Percentiles rank a stretch among this genome's conserved stretches.
phyloP scores from a whole-genome alignment of 2,113 vertebrate genomes.

The Antidorcas marsupialis region DNA sequence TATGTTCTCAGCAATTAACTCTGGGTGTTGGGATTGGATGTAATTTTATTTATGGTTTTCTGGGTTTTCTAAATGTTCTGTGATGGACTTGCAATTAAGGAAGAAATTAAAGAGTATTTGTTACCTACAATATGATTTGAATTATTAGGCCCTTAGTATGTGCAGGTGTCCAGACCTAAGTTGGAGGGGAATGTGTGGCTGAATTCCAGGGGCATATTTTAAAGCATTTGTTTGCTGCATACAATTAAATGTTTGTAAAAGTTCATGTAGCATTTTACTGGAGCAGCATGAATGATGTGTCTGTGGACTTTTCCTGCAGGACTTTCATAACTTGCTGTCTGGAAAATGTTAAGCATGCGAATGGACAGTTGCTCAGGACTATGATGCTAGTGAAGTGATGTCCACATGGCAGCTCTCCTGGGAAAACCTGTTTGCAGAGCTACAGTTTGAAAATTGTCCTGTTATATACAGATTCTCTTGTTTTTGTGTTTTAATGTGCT shows the following conservation, averaged over 20 bases:
- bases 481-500: neutral
- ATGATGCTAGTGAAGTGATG: neutral
- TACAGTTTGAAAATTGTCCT: neutral
- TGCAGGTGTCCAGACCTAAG: neutral
- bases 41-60: neutral
- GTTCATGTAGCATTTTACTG: rapidly evolving
- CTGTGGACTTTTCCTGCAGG: neutral
- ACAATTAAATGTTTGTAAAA: neutral
- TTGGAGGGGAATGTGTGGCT: no score
- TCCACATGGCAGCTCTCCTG: neutral
- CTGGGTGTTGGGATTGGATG: neutral
- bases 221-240: neutral
- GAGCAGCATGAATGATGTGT: neutral
- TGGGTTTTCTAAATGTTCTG: neutral
- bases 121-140: neutral
- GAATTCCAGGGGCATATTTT: neutral
- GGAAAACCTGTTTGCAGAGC: no score
- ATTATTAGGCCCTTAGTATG: neutral
- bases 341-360: neutral
- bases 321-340: neutral
- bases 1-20: neutral
- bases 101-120: neutral
- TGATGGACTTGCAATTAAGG: neutral
- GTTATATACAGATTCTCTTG: neutral
- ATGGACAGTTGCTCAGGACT: neutral